Base-by-base conservation (phyloP, 2,888 invertebrate genomes). In the Adelphocoris suturalis region DNA sequence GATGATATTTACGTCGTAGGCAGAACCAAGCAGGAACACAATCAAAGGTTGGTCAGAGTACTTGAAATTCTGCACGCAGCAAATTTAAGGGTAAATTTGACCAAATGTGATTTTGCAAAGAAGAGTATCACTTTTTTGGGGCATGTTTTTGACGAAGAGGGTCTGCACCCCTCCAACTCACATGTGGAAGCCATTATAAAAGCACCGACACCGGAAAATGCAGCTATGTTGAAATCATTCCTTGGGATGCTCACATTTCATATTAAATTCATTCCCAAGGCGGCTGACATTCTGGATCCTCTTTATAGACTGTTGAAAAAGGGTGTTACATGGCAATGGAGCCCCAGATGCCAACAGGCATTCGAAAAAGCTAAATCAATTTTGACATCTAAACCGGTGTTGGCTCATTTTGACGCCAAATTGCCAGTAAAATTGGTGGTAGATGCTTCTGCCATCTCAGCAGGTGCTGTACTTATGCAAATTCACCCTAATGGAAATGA, bases 221-320 rank as follows among this genome's bases (percentile, higher is more conserved):
- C 89, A 19, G 87, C 55, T n/a, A 91, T 92, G 76, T 75, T 92
- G 0, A 91, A 91, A 81, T 91, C 92, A 7, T 92, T 93, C 89
- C 80, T 92, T 13, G 92, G 93, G 4, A 76, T 92, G 52, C 86
- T 92, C 9, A 93, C 92, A 89, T 93, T 93, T 90, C 93, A 93
- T 90, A 84, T 92, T 9, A 92, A 92, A 89, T 93, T 93, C 90
- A 91, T 93, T 7, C 82, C 27, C 5, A 23, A 76, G 9, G 90
- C 89, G 28, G 86, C 90, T 16, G 57, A 89, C 2, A 82, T 90
- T 68, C n/a, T n/a, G n/a, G n/a, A n/a, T n/a, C n/a, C n/a, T n/a
- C n/a, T n/a, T n/a, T n/a, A n/a, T n/a, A n/a, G n/a, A n/a, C n/a
- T n/a, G n/a, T n/a, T n/a, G n/a, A n/a, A n/a, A n/a, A n/a, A n/a